Percentiles rank a stretch among this genome's conserved stretches.
These are phyloP conservation scores for Herpetotheres cachinnans DNA, from an alignment of 2,113 vertebrate genomes.

Conservation along the genomic window DNA sequence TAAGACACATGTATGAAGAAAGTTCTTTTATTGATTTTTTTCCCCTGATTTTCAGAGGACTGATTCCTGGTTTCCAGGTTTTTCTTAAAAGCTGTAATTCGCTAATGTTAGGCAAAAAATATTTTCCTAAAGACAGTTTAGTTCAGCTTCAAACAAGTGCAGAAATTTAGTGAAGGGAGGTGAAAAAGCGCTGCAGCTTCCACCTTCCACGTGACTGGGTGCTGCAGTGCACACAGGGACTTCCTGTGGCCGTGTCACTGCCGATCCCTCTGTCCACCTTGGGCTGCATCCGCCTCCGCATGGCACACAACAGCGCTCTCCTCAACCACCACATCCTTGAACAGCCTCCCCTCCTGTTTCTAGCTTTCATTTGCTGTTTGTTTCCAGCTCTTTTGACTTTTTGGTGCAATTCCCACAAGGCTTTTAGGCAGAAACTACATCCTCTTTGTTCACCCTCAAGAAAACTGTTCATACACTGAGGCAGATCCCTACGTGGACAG, in stretches of 20 bases:
- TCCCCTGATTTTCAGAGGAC: neutral
- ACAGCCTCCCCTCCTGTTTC: neutral
- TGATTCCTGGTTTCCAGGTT: neutral
- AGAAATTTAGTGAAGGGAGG: neutral
- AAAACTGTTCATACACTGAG: neutral
- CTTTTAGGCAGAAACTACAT: neutral
- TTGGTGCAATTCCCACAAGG: neutral
- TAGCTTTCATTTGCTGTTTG: too few species aligned
- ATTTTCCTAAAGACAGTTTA: neutral
- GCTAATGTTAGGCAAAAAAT: neutral
- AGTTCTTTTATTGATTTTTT: neutral
- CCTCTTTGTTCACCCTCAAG: neutral
- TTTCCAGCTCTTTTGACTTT: neutral
- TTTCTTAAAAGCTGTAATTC: neutral
- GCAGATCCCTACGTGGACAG: neutral
- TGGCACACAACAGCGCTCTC: neutral
- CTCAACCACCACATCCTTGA: neutral
- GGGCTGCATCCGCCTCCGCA: neutral
- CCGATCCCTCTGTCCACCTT: rapidly evolving
- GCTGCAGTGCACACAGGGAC: rapidly evolving
- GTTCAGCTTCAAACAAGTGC: neutral
- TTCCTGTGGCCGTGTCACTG: rapidly evolving
- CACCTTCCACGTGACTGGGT: rapidly evolving
- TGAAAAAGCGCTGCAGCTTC: rapidly evolving
- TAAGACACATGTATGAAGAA: neutral